These are phyloP conservation scores for Rhinoptilus africanus DNA, from an alignment of 2,113 vertebrate genomes.

Conservation along the genomic window DNA sequence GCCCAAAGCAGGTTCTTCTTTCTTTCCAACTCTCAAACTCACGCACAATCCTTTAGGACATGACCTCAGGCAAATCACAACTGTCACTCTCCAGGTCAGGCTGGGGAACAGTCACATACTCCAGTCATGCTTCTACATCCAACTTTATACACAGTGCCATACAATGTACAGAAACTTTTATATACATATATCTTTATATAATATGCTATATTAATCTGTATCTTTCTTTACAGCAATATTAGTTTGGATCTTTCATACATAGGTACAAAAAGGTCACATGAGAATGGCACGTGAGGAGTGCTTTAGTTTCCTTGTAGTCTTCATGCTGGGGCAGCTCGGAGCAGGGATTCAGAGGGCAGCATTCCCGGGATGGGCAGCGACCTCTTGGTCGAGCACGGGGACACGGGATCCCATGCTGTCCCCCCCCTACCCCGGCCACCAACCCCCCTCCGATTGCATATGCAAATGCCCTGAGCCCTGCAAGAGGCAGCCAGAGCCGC, in stretches of 20 bases:
- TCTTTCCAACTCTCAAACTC: neutral
- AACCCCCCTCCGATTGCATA: constrained; percentile 2
- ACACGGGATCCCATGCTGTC: neutral
- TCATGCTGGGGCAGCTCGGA: constrained; percentile 56
- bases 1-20: fast-evolving
- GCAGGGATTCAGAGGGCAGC: constrained; percentile 39
- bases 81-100: neutral
- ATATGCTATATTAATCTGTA: constrained; percentile 77
- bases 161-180: constrained; percentile 76
- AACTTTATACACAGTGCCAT: constrained; percentile 76
- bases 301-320: constrained; percentile 40
- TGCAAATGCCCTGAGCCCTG: neutral
- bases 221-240: constrained; percentile 78
- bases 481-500: neutral
- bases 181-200: constrained; percentile 81
- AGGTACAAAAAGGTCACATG: constrained; percentile 73
- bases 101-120: constrained; percentile 24
- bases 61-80: neutral
- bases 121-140: constrained; percentile 61
- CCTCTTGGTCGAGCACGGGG: neutral
- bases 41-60: neutral
- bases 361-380: constrained; percentile 6
- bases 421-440: neutral
- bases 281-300: constrained; percentile 66
- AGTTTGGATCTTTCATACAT: constrained; percentile 75